A percentile compares a stretch with the other conserved stretches of the same genome.
These are phyloP conservation scores for Henicopernis longicauda DNA, from an alignment of 2,113 vertebrate genomes.

Conservation along the genomic window DNA sequence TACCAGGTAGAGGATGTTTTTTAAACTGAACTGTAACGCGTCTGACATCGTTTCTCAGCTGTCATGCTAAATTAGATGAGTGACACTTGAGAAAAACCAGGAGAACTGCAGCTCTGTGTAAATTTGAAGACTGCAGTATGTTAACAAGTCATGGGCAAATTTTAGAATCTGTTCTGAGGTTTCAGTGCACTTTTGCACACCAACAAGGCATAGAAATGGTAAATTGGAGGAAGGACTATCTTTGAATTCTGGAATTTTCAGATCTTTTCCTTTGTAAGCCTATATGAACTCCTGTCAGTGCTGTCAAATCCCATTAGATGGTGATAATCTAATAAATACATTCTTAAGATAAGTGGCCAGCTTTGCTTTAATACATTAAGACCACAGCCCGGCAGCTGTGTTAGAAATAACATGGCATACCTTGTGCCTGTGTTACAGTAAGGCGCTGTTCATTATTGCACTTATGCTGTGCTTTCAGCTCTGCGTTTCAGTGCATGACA, in stretches of 20 bases:
- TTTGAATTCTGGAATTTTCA: conserved; percentile 61
- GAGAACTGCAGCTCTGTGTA: conserved; percentile 75
- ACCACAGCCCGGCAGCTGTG: conserved; percentile 20
- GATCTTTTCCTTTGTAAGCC: conserved; percentile 43
- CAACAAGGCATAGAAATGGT: conserved; percentile 13
- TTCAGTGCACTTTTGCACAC: conserved; percentile 60
- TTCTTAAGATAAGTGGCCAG: conserved; percentile 66
- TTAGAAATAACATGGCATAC: background rate
- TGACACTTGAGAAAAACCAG: conserved; percentile 68
- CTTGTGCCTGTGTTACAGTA: conserved; percentile 11
- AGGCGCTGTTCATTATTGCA: background rate
- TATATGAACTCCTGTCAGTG: conserved; percentile 38
- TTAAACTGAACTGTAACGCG: conserved; percentile 78
- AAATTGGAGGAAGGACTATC: conserved; percentile 46
- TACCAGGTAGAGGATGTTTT: conserved; percentile 92
- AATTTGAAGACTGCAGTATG: conserved; percentile 74
- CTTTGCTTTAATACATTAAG: conserved; percentile 53
- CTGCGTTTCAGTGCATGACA: conserved; percentile 25
- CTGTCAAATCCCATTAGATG: conserved; percentile 54
- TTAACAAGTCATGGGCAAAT: conserved; percentile 40
- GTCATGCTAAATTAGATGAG: conserved; percentile 71
- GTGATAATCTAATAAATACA: conserved; percentile 49
- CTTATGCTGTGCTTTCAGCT: background rate
- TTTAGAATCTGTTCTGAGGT: conserved; percentile 41
- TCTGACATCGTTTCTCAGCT: conserved; percentile 69